Evolutionary conservation across 1,140 invertebrate genomes (phyloP).

Genomic region (Neotoxoptera formosana): DNA sequence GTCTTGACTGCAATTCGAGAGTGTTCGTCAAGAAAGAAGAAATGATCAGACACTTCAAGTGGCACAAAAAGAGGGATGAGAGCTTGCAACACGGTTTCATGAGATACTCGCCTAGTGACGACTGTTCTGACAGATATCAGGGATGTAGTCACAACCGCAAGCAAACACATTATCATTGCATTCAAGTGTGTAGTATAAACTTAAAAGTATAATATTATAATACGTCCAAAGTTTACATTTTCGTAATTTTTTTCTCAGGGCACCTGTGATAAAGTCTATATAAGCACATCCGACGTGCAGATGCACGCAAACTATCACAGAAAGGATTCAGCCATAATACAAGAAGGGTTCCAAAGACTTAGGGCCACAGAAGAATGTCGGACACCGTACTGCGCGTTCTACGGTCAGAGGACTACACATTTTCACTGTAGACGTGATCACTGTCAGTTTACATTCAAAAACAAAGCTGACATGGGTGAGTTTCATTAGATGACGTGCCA

Average conservation of each 20-base stretch:
- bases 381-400: conserved; percentile 86
- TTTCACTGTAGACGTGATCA: conserved; percentile 92
- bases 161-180: conserved; percentile 98
- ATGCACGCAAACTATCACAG: conserved; percentile 99
- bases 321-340: conserved; percentile 96
- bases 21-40: conserved; percentile 98
- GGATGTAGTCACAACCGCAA: conserved; percentile 93
- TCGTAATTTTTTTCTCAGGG: conserved; percentile 65
- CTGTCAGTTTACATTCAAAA: conserved; percentile 97
- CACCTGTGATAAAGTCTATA: conserved; percentile 96
- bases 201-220: not conserved
- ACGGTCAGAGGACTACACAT: conserved; percentile 95
- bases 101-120: conserved; percentile 90
- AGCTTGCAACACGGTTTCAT: conserved; percentile 96
- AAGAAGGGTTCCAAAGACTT: conserved; percentile 93
- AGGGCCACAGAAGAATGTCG: conserved; percentile 91
- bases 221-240: not conserved
- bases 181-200: conserved; percentile 71
- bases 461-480: conserved; percentile 99
- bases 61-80: conserved; percentile 98
- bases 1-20: conserved; percentile 84
- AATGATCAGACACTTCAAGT: conserved; percentile 98
- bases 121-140: conserved; percentile 81
- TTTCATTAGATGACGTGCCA: conserved; percentile 38
- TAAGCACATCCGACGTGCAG: conserved; percentile 98